Evolutionary conservation across 2,113 vertebrate genomes (phyloP).

Genomic region (Hippocampus abdominalis): DNA sequence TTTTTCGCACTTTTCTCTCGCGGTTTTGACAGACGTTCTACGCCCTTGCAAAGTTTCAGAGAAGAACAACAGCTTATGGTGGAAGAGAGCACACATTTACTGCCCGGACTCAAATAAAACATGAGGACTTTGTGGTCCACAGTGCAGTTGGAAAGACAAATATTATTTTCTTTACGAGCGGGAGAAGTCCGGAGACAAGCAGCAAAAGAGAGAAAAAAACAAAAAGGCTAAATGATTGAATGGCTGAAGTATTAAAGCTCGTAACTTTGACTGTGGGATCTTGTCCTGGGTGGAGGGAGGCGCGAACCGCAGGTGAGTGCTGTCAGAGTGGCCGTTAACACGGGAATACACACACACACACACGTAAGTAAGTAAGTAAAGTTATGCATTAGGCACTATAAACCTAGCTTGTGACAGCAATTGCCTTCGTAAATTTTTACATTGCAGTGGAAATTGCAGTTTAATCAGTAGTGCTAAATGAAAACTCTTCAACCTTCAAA

Average conservation of each 20-base stretch:
- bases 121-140: conserved; percentile 74
- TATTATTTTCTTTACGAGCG: conserved; percentile 76
- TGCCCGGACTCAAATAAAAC: conserved; percentile 72
- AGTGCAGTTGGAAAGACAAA: conserved; percentile 80
- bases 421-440: conserved; percentile 61
- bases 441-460: conserved; percentile 43
- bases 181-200: conserved; percentile 62
- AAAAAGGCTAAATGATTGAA: conserved; percentile 65
- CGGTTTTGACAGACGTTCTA: conserved; percentile 6
- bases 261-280: conserved; percentile 48
- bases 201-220: conserved; percentile 52
- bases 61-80: conserved; percentile 51
- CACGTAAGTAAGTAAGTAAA: conserved; percentile 18
- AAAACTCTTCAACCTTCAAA: conserved; percentile 39
- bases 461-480: conserved; percentile 57
- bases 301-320: conserved; percentile 9
- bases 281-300: conserved; percentile 37
- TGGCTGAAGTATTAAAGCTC: conserved; percentile 75
- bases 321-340: conserved; percentile 31
- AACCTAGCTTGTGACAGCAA: conserved; percentile 39
- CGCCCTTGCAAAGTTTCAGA: conserved; percentile 29
- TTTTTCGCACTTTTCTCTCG: conserved; percentile 21
- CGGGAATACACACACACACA: conserved; percentile 21
- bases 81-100: conserved; percentile 68
- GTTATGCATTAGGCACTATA: conserved; percentile 19